Base-by-base conservation (phyloP, 2,797 vertebrate species). In the Cirrhinus mrigala region DNA sequence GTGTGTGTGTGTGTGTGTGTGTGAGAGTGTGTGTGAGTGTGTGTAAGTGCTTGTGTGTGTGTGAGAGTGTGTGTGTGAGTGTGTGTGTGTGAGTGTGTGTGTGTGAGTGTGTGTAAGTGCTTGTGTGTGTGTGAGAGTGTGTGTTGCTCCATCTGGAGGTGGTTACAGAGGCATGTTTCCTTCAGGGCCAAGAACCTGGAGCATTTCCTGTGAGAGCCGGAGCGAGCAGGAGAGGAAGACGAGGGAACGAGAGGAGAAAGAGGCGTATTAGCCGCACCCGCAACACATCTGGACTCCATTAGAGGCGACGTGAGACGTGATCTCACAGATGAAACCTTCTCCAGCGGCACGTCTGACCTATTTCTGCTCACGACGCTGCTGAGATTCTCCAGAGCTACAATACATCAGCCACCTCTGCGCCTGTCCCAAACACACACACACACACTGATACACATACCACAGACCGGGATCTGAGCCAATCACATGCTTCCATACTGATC, bases 161-260 rank as follows among this genome's bases (percentile, higher is more conserved):
- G 89, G 92, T 95, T 95, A 94, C 85, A 87, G 90, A 92, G 92
- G 92, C 89, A 90, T 86, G 91, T 87, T 92, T 85, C 92, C 93
- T 93, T 90, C 91, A 93, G 93, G 92, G 92, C 91, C 91, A 92
- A 92, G 92, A 94, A 93, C 94, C 89, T 89, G 82, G 88, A 93
- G 91, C 89, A 93, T 94, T 94, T 95, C 94, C 95, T 95, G 93
- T 33, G 56, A 27, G 78, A 79, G 81, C 60, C 37, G 9, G 79
- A 69, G 73, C 4, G 48, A 52, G 78, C 22, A 16, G n/a, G 77
- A 64, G 78, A 79, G 81, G 70, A 75, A 75, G 70, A 75, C 9
- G 56, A 69, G 18, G 60, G 62, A 69, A 5, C 12, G 11, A 69
- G 14, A 20, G 20, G 60, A 77, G 33, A 68, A 77, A 60, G 75